These are phyloP conservation scores for Buathra laborator DNA, from an alignment of 2,888 invertebrate species.

Conservation along the genomic window DNA sequence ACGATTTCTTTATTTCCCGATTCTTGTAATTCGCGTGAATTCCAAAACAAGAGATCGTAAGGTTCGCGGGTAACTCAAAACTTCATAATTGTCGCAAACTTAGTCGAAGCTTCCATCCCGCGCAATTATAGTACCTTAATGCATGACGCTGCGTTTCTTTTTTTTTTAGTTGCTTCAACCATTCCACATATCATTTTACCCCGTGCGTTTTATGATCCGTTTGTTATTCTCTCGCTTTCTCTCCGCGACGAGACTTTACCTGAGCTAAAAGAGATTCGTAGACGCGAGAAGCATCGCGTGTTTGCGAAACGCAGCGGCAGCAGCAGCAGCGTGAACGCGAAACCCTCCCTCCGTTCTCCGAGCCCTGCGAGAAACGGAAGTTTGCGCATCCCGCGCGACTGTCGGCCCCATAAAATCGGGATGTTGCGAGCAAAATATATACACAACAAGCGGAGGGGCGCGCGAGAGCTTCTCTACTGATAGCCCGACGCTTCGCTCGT, in stretches of 20 bases:
- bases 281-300: conserved; percentile 33
- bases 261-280: conserved; percentile 44
- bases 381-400: conserved; percentile 69
- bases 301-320: conserved; percentile 49
- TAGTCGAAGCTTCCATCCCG: not conserved
- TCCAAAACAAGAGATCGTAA: not conserved
- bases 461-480: conserved; percentile 75
- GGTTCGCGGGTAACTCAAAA: not conserved
- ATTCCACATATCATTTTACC: conserved; percentile 43
- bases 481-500: conserved; percentile 82
- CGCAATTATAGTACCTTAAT: conserved; percentile 5
- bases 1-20: too few relatives aligned
- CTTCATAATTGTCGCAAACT: not conserved
- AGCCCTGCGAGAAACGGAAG: conserved; percentile 67
- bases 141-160: not conserved
- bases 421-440: conserved; percentile 85
- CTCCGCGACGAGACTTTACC: conserved; percentile 32
- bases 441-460: conserved; percentile 74
- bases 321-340: conserved; percentile 44
- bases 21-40: not conserved
- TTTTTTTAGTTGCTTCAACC: not conserved
- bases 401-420: conserved; percentile 84
- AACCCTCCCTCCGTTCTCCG: conserved; percentile 32
- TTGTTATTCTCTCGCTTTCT: conserved; percentile 40
- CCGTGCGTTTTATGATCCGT: conserved; percentile 39